These are phyloP conservation scores for Pipistrellus pygmaeus DNA, from an alignment of 2,797 vertebrate species.

Conservation along the genomic window DNA sequence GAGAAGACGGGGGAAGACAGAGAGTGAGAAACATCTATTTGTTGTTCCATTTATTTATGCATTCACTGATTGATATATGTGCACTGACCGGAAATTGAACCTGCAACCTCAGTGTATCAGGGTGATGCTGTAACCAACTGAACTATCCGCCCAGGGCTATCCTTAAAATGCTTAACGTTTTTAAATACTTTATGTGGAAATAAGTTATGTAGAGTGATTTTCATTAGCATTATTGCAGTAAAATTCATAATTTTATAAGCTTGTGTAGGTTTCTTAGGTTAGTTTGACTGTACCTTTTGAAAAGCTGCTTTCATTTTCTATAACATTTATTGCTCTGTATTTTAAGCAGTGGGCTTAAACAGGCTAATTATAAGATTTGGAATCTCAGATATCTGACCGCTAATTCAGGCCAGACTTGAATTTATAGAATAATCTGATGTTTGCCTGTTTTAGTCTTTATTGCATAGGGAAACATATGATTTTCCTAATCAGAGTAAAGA, in stretches of 20 bases:
- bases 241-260: neutral
- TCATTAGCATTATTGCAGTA: constrained; percentile 27
- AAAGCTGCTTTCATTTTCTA: constrained; percentile 31
- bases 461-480: constrained; percentile 51
- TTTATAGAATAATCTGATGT: constrained; percentile 37
- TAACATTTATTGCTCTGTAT: constrained; percentile 31
- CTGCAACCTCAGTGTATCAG: neutral
- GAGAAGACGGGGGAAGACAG: neutral
- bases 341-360: constrained; percentile 9
- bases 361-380: constrained; percentile 17
- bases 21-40: neutral
- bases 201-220: constrained; percentile 30
- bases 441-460: constrained; percentile 40
- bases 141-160: neutral
- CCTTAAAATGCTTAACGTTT: neutral
- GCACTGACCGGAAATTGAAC: neutral
- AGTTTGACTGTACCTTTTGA: constrained; percentile 7
- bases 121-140: neutral
- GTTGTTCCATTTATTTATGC: neutral
- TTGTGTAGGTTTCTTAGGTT: neutral
- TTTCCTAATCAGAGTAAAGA: constrained; percentile 46
- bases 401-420: constrained; percentile 26
- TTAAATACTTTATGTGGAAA: neutral
- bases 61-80: neutral
- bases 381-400: constrained; percentile 22